Evolutionary conservation across 2,888 invertebrate genomes (phyloP), one percentile per base, ranked within the genome.

Genomic region (Calliphora vomitoria): DNA sequence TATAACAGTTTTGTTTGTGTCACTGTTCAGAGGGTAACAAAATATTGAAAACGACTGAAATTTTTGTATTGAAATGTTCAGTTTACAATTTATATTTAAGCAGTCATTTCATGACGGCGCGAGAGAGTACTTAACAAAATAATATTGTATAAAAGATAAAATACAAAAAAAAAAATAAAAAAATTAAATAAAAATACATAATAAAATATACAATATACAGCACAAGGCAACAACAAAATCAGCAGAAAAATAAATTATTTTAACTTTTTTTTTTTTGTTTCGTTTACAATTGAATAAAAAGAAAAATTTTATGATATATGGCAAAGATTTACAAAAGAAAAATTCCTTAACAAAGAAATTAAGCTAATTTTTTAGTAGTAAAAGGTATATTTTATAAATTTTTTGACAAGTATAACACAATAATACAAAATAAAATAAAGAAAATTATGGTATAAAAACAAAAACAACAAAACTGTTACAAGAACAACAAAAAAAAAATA

Each of bases 91-190:
- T 82, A 71, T 85, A 87, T 82, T 85, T 69, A 79, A 85, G 82
- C 87, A 87, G 87, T 87, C 87, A 85, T 87, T 85, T 79, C 82
- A 82, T 87, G 87, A 87, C 87, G 87, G 87, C 87, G 87, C 87
- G 85, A 85, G 85, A 87, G 87, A 87, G 87, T 87, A 85, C 87
- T 87, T 87, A 87, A 80, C 71, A 79, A 83, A 76, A 85, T 41
- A 74, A 80, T 71, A 80, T 53, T 75, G 79, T 74, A 80, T 71
- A 82, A 62, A 76, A 82, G 38, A 38, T 64, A 66, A 68, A 69
- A 69, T 50, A 47, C 47, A 68, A 62, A 64, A 76, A 11, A 76
- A 11, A 76, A 53, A 83, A 71, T 53, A 11, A 44, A 44, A 11
- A 58, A 74, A 25, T n/a, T n/a, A n/a, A n/a, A n/a, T n/a, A 38